Evolutionary conservation across 2,888 invertebrate species (phyloP), one percentile per base, ranked within the genome.

Genomic region (Ennomos fuscantarius): DNA sequence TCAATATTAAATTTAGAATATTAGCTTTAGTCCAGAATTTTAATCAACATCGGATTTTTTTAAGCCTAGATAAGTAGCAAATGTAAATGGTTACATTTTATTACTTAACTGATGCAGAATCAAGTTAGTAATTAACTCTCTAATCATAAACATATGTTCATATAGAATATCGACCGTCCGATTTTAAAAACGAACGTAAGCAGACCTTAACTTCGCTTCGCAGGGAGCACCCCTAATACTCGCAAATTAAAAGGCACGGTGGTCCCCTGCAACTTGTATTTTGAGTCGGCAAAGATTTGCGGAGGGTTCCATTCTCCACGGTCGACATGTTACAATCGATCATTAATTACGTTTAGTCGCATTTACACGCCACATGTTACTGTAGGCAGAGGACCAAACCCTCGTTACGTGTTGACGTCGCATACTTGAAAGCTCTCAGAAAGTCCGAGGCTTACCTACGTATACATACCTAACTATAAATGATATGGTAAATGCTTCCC

Each of bases 201-300:
- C 46, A 65, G 66, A 58, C 72, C 67, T 70, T 68, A 59, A 67
- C 6, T 24, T 24, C 24, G 66, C 69, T 66, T 68, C 64, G 68
- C 63, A 61, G 74, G 70, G 75, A 69, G 76, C 84, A 82, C 83
- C 90, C 89, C 83, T 84, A 85, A 87, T 86, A 79, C 80, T 89
- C 78, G 88, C 88, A 93, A 92, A 93, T 92, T 92, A 92, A 92
- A 93, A 92, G 89, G 86, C 87, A 73, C 83, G 84, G 79, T 72
- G 70, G 67, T 81, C 89, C 84, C 87, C 60, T 63, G 84, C 83
- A 87, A 82, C 76, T 79, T 70, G 78, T 78, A 84, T 88, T 88
- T 84, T 78, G 83, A 77, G 77, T 76, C 76, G 79, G 82, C 75
- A 86, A 86, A 86, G 89, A 89, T 89, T 89, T 83, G 84, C 82